Evolutionary conservation across 2,797 vertebrate genomes (phyloP), one percentile per base, ranked within the genome.

Genomic region (Ataeniobius toweri): DNA sequence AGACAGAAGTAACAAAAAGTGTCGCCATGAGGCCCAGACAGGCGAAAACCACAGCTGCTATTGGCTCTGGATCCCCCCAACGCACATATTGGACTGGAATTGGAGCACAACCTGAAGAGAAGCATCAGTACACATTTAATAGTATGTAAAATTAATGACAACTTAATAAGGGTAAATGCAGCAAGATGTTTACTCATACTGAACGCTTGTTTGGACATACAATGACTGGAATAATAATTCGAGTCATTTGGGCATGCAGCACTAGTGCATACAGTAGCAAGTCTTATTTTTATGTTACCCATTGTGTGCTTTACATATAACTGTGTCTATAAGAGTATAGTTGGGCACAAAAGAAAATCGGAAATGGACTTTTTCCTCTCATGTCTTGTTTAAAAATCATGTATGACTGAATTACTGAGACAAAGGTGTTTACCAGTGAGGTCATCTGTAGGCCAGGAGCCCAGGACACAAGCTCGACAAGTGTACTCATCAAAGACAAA

Each of bases 51-150:
- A 99, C 97, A 0, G 98, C 98, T 56, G 98, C 98, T n/a, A 99
- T 99, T 24, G 98, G 98, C 80, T 99, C 98, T 0, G 98, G 98
- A 85, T 99, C 98, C 0, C 97, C 96, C 98, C 98, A 99, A 70
- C 96, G 96, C 73, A 99, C 96, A 71, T 97, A 99, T 88, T 98
- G 96, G 26, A 99, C 98, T 13, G 97, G 97, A 78, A 99, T 99
- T 14, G 96, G 95, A 79, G 97, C 96, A 92, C 98, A 99, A 63
- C 97, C 98, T 99, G 79, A 58, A 36, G 22, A 50, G 41, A 71
- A 71, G 14, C 20, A 51, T 2, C 24, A 46, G 18, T 24, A 41
- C 9, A 55, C 24, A 28, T 71, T 56, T 0, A 63, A 71, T 12
- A 59, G 41, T n/a, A 46, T 48, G 44, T 26, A 46, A 46, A 70